Conservation (phyloP, 2,888 invertebrate genomes). For the Eilema griseolum region DNA sequence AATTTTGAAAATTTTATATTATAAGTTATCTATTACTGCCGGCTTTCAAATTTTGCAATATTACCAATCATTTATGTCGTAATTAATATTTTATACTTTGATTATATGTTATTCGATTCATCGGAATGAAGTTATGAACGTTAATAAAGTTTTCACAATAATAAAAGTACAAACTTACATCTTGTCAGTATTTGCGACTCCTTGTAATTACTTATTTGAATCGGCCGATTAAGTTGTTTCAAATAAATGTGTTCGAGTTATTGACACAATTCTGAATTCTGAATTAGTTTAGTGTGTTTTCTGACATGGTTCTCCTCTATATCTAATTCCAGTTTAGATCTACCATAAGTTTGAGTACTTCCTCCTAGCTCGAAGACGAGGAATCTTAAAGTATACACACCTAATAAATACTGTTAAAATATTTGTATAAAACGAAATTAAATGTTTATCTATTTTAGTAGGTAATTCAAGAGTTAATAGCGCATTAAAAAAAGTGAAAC, state of each 20-base stretch:
- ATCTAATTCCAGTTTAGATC: background rate
- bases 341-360: background rate
- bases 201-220: background rate
- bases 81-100: slow-evolving; percentile 25
- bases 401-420: too few relatives aligned
- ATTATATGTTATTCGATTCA: background rate
- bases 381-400: too few relatives aligned
- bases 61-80: slow-evolving; percentile 35
- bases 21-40: slow-evolving; percentile 42
- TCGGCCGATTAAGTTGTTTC: background rate
- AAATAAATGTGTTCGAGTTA: background rate
- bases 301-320: background rate
- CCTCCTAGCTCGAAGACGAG: background rate
- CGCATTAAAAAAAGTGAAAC: too few relatives aligned
- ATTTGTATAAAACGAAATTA: background rate
- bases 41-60: slow-evolving; percentile 45
- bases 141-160: background rate
- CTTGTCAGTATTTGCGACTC: background rate
- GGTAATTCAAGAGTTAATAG: background rate
- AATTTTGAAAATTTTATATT: slow-evolving; percentile 52
- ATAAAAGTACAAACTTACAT: background rate
- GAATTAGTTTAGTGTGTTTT: background rate
- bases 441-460: background rate
- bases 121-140: too few relatives aligned
- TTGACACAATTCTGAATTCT: background rate